Evolutionary conservation across 2,113 vertebrate genomes (phyloP).

Genomic region (Tetrao urogallus): DNA sequence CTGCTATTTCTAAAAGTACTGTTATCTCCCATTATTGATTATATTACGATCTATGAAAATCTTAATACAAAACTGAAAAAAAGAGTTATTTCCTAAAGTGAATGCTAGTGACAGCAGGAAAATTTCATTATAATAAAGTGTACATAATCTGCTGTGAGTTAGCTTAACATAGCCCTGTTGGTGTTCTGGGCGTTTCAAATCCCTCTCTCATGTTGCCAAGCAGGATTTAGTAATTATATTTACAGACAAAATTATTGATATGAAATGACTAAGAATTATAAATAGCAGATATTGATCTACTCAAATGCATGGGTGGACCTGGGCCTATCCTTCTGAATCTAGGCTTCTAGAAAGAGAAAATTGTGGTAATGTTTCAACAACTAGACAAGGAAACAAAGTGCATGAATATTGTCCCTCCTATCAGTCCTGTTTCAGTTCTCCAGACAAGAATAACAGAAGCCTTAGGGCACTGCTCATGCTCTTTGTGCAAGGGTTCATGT

Average conservation of each 20-base stretch:
- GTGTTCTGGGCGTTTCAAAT: background rate
- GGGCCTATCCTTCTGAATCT: background rate
- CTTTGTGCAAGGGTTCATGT: background rate
- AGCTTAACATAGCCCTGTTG: background rate
- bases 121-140: background rate
- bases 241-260: background rate
- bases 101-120: background rate
- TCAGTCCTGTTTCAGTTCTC: background rate
- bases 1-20: background rate
- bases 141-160: background rate
- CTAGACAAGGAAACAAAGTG: background rate
- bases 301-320: rapidly evolving
- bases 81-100: background rate
- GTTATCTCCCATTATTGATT: background rate
- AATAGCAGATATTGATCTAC: background rate
- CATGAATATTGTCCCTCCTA: background rate
- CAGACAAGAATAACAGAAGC: conserved; percentile 10
- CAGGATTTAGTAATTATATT: background rate
- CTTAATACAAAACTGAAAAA: background rate
- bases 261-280: background rate
- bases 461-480: background rate
- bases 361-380: background rate
- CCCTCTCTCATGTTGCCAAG: background rate
- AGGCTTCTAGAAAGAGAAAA: background rate
- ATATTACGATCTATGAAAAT: background rate